Base-by-base conservation (phyloP, 2,797 vertebrate genomes). In the Rhinoraja longicauda region DNA sequence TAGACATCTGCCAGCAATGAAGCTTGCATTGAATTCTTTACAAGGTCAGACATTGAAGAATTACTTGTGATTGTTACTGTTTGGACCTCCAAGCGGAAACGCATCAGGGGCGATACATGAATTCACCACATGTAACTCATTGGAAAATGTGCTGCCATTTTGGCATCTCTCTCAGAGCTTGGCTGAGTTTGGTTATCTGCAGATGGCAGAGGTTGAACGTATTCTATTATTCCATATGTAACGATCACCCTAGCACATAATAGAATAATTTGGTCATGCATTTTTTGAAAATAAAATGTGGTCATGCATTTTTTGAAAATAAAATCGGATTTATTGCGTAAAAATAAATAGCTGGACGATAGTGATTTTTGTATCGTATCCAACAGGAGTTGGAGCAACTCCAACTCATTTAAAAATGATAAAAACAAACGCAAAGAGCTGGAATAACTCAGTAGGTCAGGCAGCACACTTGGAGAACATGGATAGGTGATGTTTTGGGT, bases 1-100 rank as follows among this genome's bases (percentile, higher is more conserved):
- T 75, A 53, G 39, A 53, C 70, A 73, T 36, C 21, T 73, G 39
- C n/a, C 72, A 29, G 70, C 70, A 53, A 70, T 92, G 70, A 45
- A 92, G 70, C 24, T 17, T 92, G 90, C 24, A 15, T 24, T 29
- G 24, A 29, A 24, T 53, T n/a, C 39, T 26, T 19, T 36, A 26
- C 24, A 45, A 92, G 72, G 67, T 92, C 70, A 92, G 90, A 92
- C 67, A 29, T 75, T 92, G 72, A 70, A 91, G 90, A 91, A 91
- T 91, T 64, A 86, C 84, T 24, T n/a, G 21, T 88, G 62, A 64
- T 67, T 67, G 7, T 67, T 88, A 59, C 17, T 64, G 84, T 24
- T n/a, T 88, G 84, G n/a, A 88, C 62, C 17, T 67, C 19, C n/a
- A 88, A 19, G 26, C 32, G 36, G 36, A 88, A 88, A 88, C 32